Conservation (phyloP, 2,888 invertebrate genomes). For the Chrysolina americana region DNA sequence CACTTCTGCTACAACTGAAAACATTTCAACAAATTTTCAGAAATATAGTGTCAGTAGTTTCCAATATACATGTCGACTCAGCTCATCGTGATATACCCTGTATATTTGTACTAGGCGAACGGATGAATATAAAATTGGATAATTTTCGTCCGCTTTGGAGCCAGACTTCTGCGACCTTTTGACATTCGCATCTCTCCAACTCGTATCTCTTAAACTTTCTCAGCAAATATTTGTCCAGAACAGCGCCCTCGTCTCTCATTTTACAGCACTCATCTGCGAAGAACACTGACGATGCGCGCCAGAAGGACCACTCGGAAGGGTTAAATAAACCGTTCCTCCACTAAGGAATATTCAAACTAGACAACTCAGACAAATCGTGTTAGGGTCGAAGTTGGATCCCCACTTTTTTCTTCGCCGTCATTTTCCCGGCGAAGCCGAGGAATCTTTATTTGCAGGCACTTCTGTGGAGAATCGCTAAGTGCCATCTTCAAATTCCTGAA, state of each 20-base stretch:
- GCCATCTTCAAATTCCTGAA: constrained; percentile 20
- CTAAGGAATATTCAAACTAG: constrained; percentile 21
- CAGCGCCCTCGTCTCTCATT: neutral
- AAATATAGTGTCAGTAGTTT: no score
- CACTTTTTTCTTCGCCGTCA: constrained; percentile 14
- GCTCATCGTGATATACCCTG: no score
- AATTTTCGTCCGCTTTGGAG: no score
- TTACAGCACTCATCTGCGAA: constrained; percentile 1
- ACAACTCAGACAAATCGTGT: constrained; percentile 25
- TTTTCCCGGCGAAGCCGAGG: neutral
- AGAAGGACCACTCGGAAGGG: neutral
- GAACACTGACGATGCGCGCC: neutral
- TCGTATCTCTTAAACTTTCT: neutral
- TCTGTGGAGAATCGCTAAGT: constrained; percentile 25
- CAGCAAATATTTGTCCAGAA: neutral
- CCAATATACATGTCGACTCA: no score
- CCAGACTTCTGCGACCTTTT: neutral
- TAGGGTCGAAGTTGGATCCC: constrained; percentile 22
- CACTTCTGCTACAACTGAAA: no score
- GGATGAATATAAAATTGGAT: no score
- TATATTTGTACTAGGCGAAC: no score
- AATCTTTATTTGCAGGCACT: constrained; percentile 24
- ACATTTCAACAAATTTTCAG: no score
- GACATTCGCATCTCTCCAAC: neutral
- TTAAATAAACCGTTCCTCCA: neutral